phyloP scores from a whole-genome alignment of 2,888 invertebrate genomes.

The Margaritifera margaritifera region DNA sequence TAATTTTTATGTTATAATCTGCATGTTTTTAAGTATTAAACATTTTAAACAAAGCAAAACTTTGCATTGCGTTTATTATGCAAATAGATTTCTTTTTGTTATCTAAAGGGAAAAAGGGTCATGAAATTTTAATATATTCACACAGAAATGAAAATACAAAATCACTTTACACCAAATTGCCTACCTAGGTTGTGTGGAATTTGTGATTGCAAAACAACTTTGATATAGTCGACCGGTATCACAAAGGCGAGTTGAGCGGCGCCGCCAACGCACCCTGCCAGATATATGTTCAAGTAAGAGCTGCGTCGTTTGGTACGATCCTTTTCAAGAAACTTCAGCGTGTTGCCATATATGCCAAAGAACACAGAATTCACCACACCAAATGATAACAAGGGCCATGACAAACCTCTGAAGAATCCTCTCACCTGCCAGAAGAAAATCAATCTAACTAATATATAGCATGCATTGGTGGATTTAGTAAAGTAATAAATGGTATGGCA shows the following conservation, averaged over 20 bases:
- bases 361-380: slow-evolving; percentile 93
- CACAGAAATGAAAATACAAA: background rate
- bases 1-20: too few species aligned
- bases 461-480: too few species aligned
- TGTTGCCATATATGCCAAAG: slow-evolving; percentile 93
- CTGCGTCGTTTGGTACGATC: slow-evolving; percentile 30
- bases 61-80: too few species aligned
- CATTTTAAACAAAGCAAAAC: too few species aligned
- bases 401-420: slow-evolving; percentile 88
- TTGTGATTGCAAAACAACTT: slow-evolving; percentile 87
- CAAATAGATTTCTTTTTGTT: too few species aligned
- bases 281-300: slow-evolving; percentile 49
- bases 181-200: slow-evolving; percentile 38
- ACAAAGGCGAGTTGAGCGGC: slow-evolving; percentile 87
- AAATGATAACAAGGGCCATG: slow-evolving; percentile 91
- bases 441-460: too few species aligned
- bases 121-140: background rate
- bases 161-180: too few species aligned
- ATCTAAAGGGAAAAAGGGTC: background rate
- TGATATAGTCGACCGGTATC: slow-evolving; percentile 92
- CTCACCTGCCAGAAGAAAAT: slow-evolving; percentile 71
- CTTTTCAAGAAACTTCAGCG: slow-evolving; percentile 44
- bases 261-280: slow-evolving; percentile 88
- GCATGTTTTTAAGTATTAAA: too few species aligned
- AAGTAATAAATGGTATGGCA: too few species aligned